Conservation (phyloP, 37 sponge, comb jelly and placozoan genomes). For the Oopsacas minuta region DNA sequence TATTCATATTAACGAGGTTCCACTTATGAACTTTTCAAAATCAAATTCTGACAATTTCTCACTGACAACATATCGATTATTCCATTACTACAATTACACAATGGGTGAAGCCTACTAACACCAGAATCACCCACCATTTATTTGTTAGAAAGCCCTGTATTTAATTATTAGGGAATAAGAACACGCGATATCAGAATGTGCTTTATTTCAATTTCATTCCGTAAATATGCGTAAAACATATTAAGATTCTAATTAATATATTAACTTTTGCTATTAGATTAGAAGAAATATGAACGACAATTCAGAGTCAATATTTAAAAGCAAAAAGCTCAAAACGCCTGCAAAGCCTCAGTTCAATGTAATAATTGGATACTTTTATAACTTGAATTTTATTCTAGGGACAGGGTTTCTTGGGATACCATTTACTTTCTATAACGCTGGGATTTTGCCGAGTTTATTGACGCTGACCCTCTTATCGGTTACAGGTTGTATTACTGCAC, state of each 20-base stretch:
- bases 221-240: too few species aligned
- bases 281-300: not conserved
- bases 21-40: not conserved
- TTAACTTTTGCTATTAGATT: not conserved
- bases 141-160: too few species aligned
- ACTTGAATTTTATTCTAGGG: constrained; percentile 6
- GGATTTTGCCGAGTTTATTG: not conserved
- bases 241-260: too few species aligned
- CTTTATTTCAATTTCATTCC: too few species aligned
- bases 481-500: not conserved
- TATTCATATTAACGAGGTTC: too few species aligned
- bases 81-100: too few species aligned
- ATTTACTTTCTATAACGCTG: not conserved
- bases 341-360: not conserved
- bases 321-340: too few species aligned
- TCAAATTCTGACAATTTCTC: not conserved
- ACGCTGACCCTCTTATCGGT: not conserved
- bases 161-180: too few species aligned
- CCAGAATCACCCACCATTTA: too few species aligned
- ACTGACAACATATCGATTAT: too few species aligned
- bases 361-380: not conserved
- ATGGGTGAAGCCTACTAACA: too few species aligned
- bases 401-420: constrained; percentile 2
- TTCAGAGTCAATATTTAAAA: not conserved
- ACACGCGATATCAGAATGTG: too few species aligned